Base-by-base conservation (phyloP, 2,888 invertebrate genomes). In the Tineola bisselliella region DNA sequence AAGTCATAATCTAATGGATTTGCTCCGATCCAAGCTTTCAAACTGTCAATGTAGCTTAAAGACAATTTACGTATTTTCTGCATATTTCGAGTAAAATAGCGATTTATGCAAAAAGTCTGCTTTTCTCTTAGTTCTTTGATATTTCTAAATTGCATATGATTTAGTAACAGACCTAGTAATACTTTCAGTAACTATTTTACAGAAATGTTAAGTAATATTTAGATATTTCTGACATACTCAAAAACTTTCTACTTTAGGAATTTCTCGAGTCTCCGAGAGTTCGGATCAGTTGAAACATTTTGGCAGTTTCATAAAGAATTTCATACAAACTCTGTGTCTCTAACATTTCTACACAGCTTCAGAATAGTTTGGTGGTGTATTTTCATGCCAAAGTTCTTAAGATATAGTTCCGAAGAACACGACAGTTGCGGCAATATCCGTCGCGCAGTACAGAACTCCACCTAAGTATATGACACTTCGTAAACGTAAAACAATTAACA, bases 271-370 rank as follows among this genome's bases (percentile, higher is more conserved):
- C 48, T 48, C 48, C n/a, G 48, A 48, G 48, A 54, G 54, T 54
- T 54, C 10, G 12, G 19, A 54, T 5, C 54, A 54, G 54, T 25
- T 54, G 54, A 54, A 54, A 54, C n/a, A 54, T 54, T 54, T 54
- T 54, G 54, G 54, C 11, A 54, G 25, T 25, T 54, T 54, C n/a
- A 54, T 54, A 54, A 54, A 54, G 48, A 15, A 48, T 48, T 48
- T 48, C 48, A 48, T 48, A 48, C 15, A 15, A 48, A 48, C 38
- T 38, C 38, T 38, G 38, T 25, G 25, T 25, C 25, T 25, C 25
- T 25, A 25, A 6, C 25, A 25, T 4, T 25, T 25, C 25, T 25
- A 25, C 6, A 6, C 25, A 25, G 25, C 4, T 25, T 25, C 6
- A 25, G 25, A 25, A 25, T 25, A 25, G 25, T 25, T n/a, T n/a